These are phyloP conservation scores for Ceraclea dissimilis DNA, from an alignment of 2,888 invertebrate species.

Conservation along the genomic window DNA sequence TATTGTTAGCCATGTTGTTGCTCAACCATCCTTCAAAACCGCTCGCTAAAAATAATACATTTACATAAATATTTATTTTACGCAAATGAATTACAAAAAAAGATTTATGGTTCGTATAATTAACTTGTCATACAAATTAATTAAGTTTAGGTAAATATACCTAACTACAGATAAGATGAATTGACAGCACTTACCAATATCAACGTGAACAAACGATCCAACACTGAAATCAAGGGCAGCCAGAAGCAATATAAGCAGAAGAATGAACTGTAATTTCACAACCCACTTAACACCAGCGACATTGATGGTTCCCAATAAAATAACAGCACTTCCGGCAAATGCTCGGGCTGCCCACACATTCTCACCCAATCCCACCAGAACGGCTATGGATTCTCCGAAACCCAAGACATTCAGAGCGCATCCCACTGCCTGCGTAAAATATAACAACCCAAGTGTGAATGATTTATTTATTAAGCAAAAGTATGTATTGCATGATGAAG, in stretches of 20 bases:
- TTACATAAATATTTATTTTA: no score
- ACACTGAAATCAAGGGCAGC: slow-evolving; percentile 92
- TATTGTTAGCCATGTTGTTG: slow-evolving; percentile 71
- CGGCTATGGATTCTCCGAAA: slow-evolving; percentile 94
- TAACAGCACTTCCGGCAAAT: slow-evolving; percentile 80
- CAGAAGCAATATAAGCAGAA: slow-evolving; percentile 76
- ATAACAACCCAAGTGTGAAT: no score
- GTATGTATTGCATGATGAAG: no score
- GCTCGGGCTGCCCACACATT: slow-evolving; percentile 76
- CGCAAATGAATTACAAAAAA: no score
- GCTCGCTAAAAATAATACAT: slow-evolving; percentile 43
- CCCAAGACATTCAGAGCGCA: slow-evolving; percentile 94
- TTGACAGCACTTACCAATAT: slow-evolving; percentile 50
- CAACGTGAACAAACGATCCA: slow-evolving; percentile 77
- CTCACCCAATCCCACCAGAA: slow-evolving; percentile 63
- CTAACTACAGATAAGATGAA: no score
- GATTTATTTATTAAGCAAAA: no score
- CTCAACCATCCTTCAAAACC: slow-evolving; percentile 85
- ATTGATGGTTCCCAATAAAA: slow-evolving; percentile 83
- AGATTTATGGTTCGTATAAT: no score
- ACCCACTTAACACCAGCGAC: slow-evolving; percentile 98
- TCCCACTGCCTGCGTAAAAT: slow-evolving; percentile 71
- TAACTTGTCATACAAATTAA: no score
- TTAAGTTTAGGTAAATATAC: no score
- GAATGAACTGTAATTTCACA: slow-evolving; percentile 85